phyloP scores from a whole-genome alignment of 2,888 invertebrate genomes.

The Mesorhabditis spiculigera region DNA sequence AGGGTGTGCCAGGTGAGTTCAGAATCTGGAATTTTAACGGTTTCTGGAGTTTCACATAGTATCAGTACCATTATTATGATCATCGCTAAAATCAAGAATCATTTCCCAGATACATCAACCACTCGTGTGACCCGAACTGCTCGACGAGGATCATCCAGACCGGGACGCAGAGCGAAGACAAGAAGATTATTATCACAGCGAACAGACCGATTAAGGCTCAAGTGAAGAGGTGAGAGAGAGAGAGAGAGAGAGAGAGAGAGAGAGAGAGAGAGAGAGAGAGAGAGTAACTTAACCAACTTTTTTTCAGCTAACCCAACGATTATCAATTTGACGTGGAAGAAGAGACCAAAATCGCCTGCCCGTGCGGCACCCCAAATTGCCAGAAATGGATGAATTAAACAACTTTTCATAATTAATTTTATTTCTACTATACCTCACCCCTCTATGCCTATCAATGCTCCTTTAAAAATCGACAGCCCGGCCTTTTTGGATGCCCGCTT shows the following conservation, averaged over 20 bases:
- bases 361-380: slow-evolving; percentile 97
- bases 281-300: too few species aligned
- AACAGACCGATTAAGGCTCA: slow-evolving; percentile 89
- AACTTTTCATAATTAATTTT: too few species aligned
- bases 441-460: too few species aligned
- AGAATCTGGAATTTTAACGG: too few species aligned
- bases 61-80: too few species aligned
- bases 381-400: slow-evolving; percentile 97
- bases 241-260: neutral
- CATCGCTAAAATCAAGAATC: too few species aligned
- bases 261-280: too few species aligned
- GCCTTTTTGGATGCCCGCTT: too few species aligned
- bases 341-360: slow-evolving; percentile 95
- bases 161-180: slow-evolving; percentile 84
- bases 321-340: slow-evolving; percentile 94
- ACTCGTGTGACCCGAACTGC: slow-evolving; percentile 98
- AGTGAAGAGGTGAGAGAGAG: slow-evolving; percentile 79
- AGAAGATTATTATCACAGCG: slow-evolving; percentile 92
- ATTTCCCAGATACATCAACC: slow-evolving; percentile 81
- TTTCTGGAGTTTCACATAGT: too few species aligned
- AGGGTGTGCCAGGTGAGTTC: slow-evolving; percentile 73
- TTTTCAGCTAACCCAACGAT: slow-evolving; percentile 67
- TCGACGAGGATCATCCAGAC: slow-evolving; percentile 74
- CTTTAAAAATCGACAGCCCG: too few species aligned
- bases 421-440: too few species aligned